phyloP scores from a whole-genome alignment of 2,113 vertebrate genomes.

The Willisornis vidua region DNA sequence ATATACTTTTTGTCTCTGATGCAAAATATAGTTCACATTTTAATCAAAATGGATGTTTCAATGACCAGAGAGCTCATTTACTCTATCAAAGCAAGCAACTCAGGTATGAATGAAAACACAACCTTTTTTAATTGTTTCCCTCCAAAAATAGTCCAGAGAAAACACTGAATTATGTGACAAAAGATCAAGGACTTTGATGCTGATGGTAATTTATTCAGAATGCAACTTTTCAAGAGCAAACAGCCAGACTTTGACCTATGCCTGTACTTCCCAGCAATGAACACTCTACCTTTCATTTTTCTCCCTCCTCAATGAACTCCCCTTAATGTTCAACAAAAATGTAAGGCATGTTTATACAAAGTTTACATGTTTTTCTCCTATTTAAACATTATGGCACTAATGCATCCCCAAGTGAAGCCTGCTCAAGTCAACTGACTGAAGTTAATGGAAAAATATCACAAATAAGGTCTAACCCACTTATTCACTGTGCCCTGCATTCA shows the following conservation, averaged over 20 bases:
- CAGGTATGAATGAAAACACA: neutral
- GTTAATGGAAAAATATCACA: neutral
- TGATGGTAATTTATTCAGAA: neutral
- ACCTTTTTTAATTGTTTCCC: conserved; percentile 5
- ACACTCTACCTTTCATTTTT: neutral
- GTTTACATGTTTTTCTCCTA: neutral
- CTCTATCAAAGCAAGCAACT: neutral
- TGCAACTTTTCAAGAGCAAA: neutral
- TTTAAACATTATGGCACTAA: neutral
- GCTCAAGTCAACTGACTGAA: neutral
- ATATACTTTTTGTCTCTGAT: conserved; percentile 6
- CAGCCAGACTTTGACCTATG: neutral
- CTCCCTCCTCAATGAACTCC: neutral
- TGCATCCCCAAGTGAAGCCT: neutral
- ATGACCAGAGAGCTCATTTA: neutral
- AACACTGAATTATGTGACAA: neutral
- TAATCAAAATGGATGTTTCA: conserved; percentile 1
- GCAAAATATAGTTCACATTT: neutral
- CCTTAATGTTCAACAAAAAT: neutral
- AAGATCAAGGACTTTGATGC: conserved; percentile 1
- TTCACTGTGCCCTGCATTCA: neutral
- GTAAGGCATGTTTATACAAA: neutral
- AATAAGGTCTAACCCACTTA: neutral
- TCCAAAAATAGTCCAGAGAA: conserved; percentile 13
- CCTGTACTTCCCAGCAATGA: neutral